A percentile compares a stretch with the other conserved stretches of the same genome.
Conservation (phyloP, 1,140 invertebrate genomes). For the Agrilus planipennis region DNA sequence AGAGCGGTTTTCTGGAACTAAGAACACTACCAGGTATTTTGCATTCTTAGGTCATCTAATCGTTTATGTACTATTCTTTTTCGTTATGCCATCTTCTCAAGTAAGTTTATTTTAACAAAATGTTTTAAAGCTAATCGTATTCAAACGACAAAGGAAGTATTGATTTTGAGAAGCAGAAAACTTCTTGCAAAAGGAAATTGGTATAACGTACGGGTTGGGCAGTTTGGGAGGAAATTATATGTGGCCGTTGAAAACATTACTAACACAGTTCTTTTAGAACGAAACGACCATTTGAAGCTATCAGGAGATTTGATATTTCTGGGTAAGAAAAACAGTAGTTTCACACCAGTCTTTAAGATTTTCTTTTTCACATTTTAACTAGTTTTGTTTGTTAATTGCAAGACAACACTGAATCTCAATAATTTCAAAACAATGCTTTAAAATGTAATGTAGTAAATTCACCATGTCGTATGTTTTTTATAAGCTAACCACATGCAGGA, state of each 20-base stretch:
- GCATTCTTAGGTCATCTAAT: neutral
- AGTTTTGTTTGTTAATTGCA: too few relatives aligned
- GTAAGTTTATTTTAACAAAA: neutral
- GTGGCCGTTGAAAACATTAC: conserved; percentile 53
- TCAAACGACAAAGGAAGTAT: conserved; percentile 4
- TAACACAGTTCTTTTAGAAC: conserved; percentile 27
- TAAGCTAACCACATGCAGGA: too few relatives aligned
- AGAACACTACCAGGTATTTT: conserved; percentile 37
- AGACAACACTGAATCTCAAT: too few relatives aligned
- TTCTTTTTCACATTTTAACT: too few relatives aligned
- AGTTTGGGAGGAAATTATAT: conserved; percentile 53
- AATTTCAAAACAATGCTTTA: conserved; percentile 4
- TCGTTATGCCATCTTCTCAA: neutral
- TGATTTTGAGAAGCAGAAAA: conserved; percentile 43
- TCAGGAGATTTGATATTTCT: conserved; percentile 33
- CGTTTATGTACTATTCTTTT: too few relatives aligned
- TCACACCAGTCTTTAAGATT: too few relatives aligned
- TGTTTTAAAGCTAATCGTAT: neutral
- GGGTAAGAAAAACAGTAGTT: conserved; percentile 31
- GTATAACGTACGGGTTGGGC: conserved; percentile 51
- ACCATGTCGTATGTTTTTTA: too few relatives aligned
- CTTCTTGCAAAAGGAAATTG: conserved; percentile 49
- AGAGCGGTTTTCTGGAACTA: conserved; percentile 53
- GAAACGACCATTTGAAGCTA: conserved; percentile 40
- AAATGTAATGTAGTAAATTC: too few relatives aligned